phyloP scores from a whole-genome alignment of 2,888 invertebrate species.

The Calameuta idolon region DNA sequence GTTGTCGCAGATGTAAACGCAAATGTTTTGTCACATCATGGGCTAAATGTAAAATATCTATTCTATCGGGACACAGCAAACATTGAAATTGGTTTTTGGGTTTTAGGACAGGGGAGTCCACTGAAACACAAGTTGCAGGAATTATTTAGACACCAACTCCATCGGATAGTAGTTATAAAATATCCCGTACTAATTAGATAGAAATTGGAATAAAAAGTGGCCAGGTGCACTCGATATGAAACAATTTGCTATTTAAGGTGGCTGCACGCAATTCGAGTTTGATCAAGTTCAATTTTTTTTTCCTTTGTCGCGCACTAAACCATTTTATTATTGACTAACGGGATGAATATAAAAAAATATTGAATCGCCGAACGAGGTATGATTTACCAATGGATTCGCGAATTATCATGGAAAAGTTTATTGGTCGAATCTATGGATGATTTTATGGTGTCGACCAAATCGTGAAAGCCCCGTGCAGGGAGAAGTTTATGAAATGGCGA shows the following conservation, averaged over 20 bases:
- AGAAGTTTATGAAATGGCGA: slow-evolving; percentile 30
- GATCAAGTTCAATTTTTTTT: not conserved
- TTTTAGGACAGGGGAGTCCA: slow-evolving; percentile 48
- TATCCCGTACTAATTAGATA: not conserved
- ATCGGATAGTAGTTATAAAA: slow-evolving; percentile 16
- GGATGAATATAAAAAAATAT: not conserved
- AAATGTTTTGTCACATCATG: slow-evolving; percentile 59
- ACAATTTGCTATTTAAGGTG: not conserved
- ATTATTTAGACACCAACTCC: slow-evolving; percentile 39
- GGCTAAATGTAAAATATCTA: slow-evolving; percentile 56
- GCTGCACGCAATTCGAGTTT: not conserved
- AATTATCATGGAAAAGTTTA: not conserved
- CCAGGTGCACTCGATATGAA: not conserved
- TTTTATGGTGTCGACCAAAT: not conserved
- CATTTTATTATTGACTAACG: not conserved
- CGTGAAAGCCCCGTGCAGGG: slow-evolving; percentile 11
- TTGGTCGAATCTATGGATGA: not conserved
- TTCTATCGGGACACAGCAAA: slow-evolving; percentile 64
- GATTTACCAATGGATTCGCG: not conserved
- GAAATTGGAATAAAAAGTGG: not conserved
- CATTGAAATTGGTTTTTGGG: slow-evolving; percentile 57
- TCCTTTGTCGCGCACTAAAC: not conserved
- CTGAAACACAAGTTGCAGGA: slow-evolving; percentile 51
- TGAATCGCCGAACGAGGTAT: not conserved
- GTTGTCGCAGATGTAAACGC: not conserved